A percentile compares a stretch with the other conserved stretches of the same genome.
Conservation (phyloP, 2,797 vertebrate species). For the Ptychobarbus kaznakovi region DNA sequence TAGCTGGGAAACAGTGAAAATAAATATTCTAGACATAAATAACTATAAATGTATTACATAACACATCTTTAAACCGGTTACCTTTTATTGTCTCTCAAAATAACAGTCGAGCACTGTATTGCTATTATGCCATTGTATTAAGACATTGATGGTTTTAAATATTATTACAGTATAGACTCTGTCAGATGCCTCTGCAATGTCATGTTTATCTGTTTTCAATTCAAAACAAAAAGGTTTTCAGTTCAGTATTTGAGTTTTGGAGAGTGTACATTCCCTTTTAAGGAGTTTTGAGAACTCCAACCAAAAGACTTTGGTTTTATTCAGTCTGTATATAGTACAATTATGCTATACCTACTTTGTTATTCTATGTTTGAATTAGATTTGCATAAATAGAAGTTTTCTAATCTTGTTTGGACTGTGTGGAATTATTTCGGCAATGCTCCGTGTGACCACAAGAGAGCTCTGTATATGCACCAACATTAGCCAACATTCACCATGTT, state of each 20-base stretch:
- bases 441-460: constrained; percentile 33
- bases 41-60: neutral
- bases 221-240: neutral
- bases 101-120: neutral
- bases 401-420: constrained; percentile 11
- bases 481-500: neutral
- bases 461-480: constrained; percentile 12
- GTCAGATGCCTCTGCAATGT: constrained; percentile 15
- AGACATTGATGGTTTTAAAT: constrained; percentile 9
- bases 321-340: constrained; percentile 46
- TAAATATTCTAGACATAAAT: neutral
- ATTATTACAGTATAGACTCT: neutral
- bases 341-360: constrained; percentile 23
- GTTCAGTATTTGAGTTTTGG: constrained; percentile 12
- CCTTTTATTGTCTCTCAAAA: constrained; percentile 5
- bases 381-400: constrained; percentile 48
- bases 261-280: constrained; percentile 49
- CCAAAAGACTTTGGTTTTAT: constrained; percentile 56
- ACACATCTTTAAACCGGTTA: neutral
- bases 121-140: constrained; percentile 8
- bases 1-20: neutral
- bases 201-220: neutral
- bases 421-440: neutral
- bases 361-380: constrained; percentile 24
- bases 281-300: constrained; percentile 54